phyloP scores from a whole-genome alignment of 1,140 invertebrate genomes.

The Trigoniulus corallinus region DNA sequence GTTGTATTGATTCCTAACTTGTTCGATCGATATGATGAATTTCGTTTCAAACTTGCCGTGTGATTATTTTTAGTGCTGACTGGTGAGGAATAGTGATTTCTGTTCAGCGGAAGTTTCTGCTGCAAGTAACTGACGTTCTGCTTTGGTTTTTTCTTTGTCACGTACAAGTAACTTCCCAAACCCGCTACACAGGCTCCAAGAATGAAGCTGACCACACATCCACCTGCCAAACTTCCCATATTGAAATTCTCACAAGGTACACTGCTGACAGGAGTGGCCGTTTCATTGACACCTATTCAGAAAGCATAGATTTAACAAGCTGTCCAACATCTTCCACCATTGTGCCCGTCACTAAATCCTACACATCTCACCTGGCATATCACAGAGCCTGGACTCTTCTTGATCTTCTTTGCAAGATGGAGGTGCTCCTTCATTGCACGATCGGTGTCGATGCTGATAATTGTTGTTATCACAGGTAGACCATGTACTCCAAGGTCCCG shows the following conservation, averaged over 20 bases:
- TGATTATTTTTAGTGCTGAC: too few relatives aligned
- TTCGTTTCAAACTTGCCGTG: too few relatives aligned
- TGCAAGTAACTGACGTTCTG: constrained; percentile 43
- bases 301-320: constrained; percentile 1
- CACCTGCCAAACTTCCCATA: constrained; percentile 36
- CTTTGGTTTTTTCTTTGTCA: constrained; percentile 23
- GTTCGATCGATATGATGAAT: too few relatives aligned
- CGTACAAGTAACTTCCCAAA: constrained; percentile 26
- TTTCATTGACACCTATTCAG: constrained; percentile 1
- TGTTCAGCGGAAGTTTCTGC: too few relatives aligned
- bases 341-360: neutral
- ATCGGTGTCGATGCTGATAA: neutral
- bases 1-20: too few relatives aligned
- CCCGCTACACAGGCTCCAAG: constrained; percentile 26
- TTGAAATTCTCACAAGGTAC: constrained; percentile 16
- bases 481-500: neutral
- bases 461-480: neutral
- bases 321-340: neutral
- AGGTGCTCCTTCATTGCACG: neutral
- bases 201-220: constrained; percentile 31
- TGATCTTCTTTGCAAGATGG: neutral
- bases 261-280: constrained; percentile 1
- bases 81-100: too few relatives aligned
- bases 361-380: neutral
- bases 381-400: neutral